Conservation (phyloP, 2,888 invertebrate species). For the Harpalus rubripes region DNA sequence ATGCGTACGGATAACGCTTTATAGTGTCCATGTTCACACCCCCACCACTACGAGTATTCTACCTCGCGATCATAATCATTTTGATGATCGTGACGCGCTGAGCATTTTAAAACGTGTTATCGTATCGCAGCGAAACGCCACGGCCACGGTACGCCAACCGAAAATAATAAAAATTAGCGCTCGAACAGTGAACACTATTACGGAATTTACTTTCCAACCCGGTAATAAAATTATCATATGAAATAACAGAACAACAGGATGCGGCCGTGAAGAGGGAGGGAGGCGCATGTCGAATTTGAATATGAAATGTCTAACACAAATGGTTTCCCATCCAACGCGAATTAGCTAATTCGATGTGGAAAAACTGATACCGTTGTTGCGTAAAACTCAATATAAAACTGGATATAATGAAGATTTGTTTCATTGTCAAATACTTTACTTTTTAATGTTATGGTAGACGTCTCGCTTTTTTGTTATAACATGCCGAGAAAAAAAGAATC, state of each 20-base stretch:
- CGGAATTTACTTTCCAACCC: constrained; percentile 58
- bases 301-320: constrained; percentile 57
- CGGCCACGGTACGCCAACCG: constrained; percentile 51
- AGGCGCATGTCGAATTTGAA: constrained; percentile 48
- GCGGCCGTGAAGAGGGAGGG: not conserved
- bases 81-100: constrained; percentile 14
- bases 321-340: constrained; percentile 17
- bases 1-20: not conserved
- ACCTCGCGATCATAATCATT: constrained; percentile 48
- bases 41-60: constrained; percentile 10
- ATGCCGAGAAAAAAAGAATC: too few species aligned
- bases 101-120: constrained; percentile 40
- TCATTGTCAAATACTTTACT: not conserved
- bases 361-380: not conserved
- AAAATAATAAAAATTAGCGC: constrained; percentile 57
- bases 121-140: constrained; percentile 17
- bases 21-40: constrained; percentile 13
- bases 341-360: constrained; percentile 23
- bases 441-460: too few species aligned
- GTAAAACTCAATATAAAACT: not conserved
- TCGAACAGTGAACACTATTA: constrained; percentile 21
- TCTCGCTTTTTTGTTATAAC: too few species aligned
- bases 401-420: not conserved
- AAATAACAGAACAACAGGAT: constrained; percentile 56
- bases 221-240: constrained; percentile 63